Conservation (phyloP, 2,113 vertebrate genomes). For the Centropus bengalensis region DNA sequence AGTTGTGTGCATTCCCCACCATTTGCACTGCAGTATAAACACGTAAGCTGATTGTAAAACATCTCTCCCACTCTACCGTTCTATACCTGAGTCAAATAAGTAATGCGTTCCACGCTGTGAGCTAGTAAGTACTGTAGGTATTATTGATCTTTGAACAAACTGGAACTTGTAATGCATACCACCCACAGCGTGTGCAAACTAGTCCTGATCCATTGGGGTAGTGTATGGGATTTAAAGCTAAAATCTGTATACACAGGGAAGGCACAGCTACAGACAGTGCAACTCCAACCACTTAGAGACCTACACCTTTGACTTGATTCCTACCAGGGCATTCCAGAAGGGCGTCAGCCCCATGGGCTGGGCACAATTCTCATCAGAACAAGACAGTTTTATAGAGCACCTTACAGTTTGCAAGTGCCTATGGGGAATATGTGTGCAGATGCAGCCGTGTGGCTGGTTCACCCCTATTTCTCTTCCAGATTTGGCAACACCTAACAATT, state of each 20-base stretch:
- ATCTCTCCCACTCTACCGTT: neutral
- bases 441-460: neutral
- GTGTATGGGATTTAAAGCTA: neutral
- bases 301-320: neutral
- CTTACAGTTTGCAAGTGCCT: accelerated
- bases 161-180: neutral
- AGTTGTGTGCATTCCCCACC: too few species aligned
- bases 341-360: neutral
- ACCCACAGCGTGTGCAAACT: neutral
- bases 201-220: accelerated
- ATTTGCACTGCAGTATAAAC: neutral
- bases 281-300: neutral
- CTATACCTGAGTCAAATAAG: neutral
- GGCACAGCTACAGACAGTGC: accelerated
- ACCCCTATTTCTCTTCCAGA: neutral
- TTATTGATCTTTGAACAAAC: neutral
- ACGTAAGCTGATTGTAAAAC: neutral
- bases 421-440: neutral
- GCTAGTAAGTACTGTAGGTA: neutral
- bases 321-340: neutral
- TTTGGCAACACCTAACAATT: neutral
- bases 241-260: neutral
- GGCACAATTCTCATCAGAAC: accelerated
- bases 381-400: neutral
- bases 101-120: neutral